Evolutionary conservation across 2,888 invertebrate genomes (phyloP), one percentile per base, ranked within the genome.

Genomic region (Hypselothyrea guttata): DNA sequence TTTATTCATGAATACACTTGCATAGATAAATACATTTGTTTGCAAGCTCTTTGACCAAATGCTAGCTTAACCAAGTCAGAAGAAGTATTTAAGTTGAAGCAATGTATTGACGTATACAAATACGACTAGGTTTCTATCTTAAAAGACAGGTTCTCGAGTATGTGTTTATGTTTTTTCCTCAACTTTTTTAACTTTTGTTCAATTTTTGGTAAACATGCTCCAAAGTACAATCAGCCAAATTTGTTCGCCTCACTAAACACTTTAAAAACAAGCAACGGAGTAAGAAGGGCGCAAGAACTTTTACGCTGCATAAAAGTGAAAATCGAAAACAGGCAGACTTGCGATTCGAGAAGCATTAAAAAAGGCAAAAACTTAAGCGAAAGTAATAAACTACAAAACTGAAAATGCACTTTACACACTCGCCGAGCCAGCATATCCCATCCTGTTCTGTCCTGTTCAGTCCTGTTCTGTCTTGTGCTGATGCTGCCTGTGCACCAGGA

Each of bases 311-410:
- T 63, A 55, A 64, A 22, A 22, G 5, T 22, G 5, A 22, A 67
- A 76, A 56, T 51, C 46, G 62, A 78, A 61, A 60, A 51, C 57
- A 55, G 49, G 34, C 67, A 64, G 44, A 22, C 49, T 15, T 15
- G 42, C 45, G 42, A 44, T 58, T 55, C 40, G 54, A 57, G 37
- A 47, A 40, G 41, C 47, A 65, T 54, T 54, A 55, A 62, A 60
- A 54, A 44, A 35, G 44, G 44, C 35, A 45, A 49, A 60, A 81
- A 73, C 70, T 72, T 61, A 65, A 77, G 58, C 56, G 54, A 61
- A 77, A 68, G 77, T 79, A 79, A 83, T 83, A 81, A 81, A 83
- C 62, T 65, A 72, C 57, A 56, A 56, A 72, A 49, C 72, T 67
- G 70, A 55, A 59, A 79, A 83, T 75, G 58, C 77, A 75, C 59